Percentiles rank a stretch among this genome's conserved stretches.
Conservation (phyloP, 2,113 vertebrate genomes). For the Okapia johnstoni region DNA sequence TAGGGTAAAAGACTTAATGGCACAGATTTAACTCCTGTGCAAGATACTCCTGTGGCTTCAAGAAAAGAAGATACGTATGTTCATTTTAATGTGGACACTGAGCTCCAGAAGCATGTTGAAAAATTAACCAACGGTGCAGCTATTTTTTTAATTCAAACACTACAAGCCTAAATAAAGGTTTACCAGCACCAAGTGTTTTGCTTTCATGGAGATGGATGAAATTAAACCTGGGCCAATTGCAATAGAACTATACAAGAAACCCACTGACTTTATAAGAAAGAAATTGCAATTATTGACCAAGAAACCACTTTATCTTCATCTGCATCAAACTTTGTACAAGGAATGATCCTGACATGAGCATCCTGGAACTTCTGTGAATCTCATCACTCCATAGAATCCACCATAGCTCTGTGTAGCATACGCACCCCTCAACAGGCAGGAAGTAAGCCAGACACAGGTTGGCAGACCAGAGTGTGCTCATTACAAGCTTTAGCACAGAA, state of each 20-base stretch:
- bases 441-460: neutral
- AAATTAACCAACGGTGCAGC: neutral
- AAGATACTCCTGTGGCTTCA: neutral
- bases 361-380: neutral
- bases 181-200: neutral
- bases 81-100: neutral
- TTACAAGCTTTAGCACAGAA: neutral
- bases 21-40: neutral
- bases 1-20: neutral
- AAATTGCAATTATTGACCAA: neutral
- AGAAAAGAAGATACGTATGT: neutral
- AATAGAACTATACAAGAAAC: neutral
- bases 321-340: neutral
- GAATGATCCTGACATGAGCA: neutral
- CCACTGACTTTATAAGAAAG: neutral
- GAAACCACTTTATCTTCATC: neutral
- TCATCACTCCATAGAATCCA: neutral
- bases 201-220: neutral
- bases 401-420: neutral
- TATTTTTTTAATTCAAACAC: neutral
- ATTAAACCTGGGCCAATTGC: neutral
- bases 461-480: neutral
- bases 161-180: neutral
- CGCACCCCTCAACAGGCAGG: neutral
- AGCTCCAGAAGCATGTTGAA: neutral